Conservation (phyloP, 1,140 invertebrate genomes). For the Procambarus clarkii region DNA sequence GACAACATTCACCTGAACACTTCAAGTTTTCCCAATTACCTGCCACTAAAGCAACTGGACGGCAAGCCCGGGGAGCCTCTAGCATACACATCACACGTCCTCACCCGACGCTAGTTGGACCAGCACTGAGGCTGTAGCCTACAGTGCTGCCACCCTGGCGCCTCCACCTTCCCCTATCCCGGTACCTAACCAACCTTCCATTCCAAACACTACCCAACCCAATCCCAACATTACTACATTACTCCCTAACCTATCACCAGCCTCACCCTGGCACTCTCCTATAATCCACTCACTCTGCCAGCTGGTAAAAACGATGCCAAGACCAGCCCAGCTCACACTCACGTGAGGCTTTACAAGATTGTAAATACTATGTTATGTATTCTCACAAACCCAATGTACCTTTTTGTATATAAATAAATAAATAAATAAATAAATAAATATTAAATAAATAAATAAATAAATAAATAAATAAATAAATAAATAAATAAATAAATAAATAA, state of each 20-base stretch:
- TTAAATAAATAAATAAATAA: too few species aligned
- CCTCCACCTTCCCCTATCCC: neutral
- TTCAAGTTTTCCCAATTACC: neutral
- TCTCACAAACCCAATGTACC: too few species aligned
- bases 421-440: too few species aligned
- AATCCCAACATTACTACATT: too few species aligned
- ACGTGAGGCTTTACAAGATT: too few species aligned
- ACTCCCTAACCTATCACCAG: neutral
- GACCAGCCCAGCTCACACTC: neutral
- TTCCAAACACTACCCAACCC: neutral
- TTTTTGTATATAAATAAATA: too few species aligned
- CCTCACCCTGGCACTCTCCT: neutral
- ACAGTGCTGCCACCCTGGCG: conserved; percentile 1
- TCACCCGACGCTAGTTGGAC: neutral
- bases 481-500: too few species aligned
- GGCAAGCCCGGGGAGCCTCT: neutral
- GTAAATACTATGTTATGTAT: too few species aligned
- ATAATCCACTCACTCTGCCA: neutral
- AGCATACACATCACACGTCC: neutral
- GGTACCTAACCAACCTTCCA: neutral
- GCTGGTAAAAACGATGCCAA: conserved; percentile 5
- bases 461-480: too few species aligned
- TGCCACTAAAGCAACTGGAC: neutral
- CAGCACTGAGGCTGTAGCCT: neutral
- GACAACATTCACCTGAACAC: neutral